These are phyloP conservation scores for Cataglyphis albicans DNA, from an alignment of 2,888 invertebrate species.

Conservation along the genomic window DNA sequence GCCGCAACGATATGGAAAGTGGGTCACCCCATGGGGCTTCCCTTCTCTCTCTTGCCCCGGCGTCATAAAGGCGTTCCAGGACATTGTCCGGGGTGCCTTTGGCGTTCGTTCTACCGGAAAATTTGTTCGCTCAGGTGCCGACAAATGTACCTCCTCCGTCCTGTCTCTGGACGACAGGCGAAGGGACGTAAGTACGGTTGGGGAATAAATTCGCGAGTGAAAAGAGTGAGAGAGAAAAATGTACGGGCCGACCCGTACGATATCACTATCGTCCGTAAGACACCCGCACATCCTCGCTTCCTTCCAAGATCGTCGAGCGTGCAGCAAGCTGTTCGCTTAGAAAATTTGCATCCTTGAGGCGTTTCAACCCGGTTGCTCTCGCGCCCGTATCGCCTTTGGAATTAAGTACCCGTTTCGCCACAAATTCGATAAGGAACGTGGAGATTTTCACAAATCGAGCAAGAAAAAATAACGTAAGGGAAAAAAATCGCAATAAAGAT, in stretches of 20 bases:
- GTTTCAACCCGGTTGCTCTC: conserved; percentile 62
- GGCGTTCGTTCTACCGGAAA: conserved; percentile 64
- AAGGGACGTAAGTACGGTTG: conserved; percentile 56
- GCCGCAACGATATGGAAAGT: conserved; percentile 60
- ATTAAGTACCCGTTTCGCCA: conserved; percentile 43
- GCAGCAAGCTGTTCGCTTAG: conserved; percentile 73
- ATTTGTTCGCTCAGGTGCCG: conserved; percentile 67
- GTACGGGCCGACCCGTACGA: conserved; percentile 57
- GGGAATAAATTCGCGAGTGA: conserved; percentile 65
- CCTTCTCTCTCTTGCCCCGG: conserved; percentile 1
- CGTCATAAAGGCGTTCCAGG: conserved; percentile 61
- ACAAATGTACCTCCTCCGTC: conserved; percentile 53
- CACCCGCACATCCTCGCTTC: conserved; percentile 71
- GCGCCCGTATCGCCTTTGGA: conserved; percentile 73
- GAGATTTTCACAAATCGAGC: conserved; percentile 8
- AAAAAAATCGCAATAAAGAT: neutral
- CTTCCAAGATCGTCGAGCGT: conserved; percentile 49
- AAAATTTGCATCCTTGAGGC: conserved; percentile 77
- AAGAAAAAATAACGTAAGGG: neutral
- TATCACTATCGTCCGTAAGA: conserved; percentile 65
- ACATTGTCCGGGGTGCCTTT: conserved; percentile 62
- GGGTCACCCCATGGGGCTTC: conserved; percentile 57
- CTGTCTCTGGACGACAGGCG: conserved; percentile 53
- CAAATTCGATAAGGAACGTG: conserved; percentile 16
- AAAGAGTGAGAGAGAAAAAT: conserved; percentile 19